Evolutionary conservation across 2,113 vertebrate genomes (phyloP).

Genomic region (Megaptera novaeangliae): DNA sequence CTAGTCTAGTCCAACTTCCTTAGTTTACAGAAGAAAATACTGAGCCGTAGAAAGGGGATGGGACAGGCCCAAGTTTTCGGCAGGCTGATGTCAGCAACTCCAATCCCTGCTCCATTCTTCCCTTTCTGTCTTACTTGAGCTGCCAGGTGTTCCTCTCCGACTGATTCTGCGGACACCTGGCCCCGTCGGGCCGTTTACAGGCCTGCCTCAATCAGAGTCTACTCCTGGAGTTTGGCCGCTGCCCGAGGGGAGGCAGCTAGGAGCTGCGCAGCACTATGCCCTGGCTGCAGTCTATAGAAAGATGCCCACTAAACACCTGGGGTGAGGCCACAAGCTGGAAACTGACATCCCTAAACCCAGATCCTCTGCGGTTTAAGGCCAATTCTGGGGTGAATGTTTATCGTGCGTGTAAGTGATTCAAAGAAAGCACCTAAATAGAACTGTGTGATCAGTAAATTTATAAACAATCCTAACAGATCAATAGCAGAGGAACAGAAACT

Average conservation of each 20-base stretch:
- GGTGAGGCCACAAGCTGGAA: not conserved
- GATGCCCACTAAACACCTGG: not conserved
- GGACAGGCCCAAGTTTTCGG: not conserved
- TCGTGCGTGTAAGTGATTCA: not conserved
- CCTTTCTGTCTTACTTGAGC: not conserved
- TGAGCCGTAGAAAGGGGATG: not conserved
- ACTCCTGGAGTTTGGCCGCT: not conserved
- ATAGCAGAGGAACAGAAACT: not conserved
- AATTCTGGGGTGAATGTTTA: not conserved
- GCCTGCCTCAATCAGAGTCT: not conserved
- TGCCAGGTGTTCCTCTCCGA: not conserved
- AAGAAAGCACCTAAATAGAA: conserved; percentile 24
- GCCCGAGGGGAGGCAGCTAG: not conserved
- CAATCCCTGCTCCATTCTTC: too few relatives aligned
- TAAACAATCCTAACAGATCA: not conserved
- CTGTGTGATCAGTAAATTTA: not conserved
- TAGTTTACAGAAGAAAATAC: not conserved
- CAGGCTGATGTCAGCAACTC: accelerated
- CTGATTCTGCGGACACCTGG: not conserved
- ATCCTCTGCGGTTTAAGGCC: not conserved
- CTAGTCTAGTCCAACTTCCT: not conserved
- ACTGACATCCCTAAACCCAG: not conserved
- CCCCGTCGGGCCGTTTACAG: not conserved
- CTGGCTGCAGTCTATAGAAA: not conserved
- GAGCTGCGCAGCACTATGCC: not conserved